Base-by-base conservation (phyloP, 2,888 invertebrate genomes). In the Andrena dorsata region DNA sequence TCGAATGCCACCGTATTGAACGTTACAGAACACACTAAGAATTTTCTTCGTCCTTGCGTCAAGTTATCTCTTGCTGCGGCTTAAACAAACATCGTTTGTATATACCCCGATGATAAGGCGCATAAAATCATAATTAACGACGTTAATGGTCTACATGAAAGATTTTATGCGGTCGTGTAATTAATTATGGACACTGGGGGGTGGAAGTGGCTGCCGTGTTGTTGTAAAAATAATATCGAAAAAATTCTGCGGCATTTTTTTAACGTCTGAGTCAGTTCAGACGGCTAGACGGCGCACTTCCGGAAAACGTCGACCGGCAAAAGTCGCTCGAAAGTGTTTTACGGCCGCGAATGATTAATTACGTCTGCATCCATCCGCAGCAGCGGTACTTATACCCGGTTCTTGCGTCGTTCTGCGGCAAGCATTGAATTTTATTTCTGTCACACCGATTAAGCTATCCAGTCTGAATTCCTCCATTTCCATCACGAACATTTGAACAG, bases 141-240 rank as follows among this genome's bases (percentile, higher is more conserved):
- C 64, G 70, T 70, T 70, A 82, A 75, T 70, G 56, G 66, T 6
- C 41, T 20, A 28, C 49, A 7, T n/a, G 66, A 70, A 79, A 53
- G 49, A 70, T 80, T 80, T 70, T 80, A 82, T 82, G 81, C 49
- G 35, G 53, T 49, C n/a, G 61, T n/a, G 47, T 82, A 80, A 82
- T 82, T 82, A 82, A 82, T 81, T 80, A 80, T 51, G 26, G 26
- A 58, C 58, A 60, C 23, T 28, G 35, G 28, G 35, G 58, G 61
- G 66, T 32, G 65, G 30, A 47, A 8, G 60, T 51, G n/a, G 35
- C 53, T n/a, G 23, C 58, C 28, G 23, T n/a, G 20, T 51, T 20
- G 26, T 66, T 65, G 65, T 51, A 35, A 75, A 65, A 71, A n/a
- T 61, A 53, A 61, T 56, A 70, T 30, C 20, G 28, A 49, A 60